A percentile compares a stretch with the other conserved stretches of the same genome.
These are phyloP conservation scores for Poecilia latipinna DNA, from an alignment of 2,113 vertebrate genomes.

Conservation along the genomic window DNA sequence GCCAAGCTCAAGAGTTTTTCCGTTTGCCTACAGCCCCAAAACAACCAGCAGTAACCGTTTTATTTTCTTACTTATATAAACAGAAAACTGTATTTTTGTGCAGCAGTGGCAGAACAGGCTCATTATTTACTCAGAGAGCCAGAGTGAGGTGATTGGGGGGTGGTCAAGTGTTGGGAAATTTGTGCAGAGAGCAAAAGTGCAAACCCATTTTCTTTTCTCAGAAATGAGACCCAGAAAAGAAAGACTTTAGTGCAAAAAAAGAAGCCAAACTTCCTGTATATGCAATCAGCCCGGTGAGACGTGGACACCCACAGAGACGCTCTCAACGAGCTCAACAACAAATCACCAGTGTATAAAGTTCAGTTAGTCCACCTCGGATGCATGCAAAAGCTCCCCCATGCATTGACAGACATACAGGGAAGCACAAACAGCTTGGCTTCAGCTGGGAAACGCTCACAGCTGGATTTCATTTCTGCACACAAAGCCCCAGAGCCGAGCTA, in stretches of 20 bases:
- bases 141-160: constrained; percentile 41
- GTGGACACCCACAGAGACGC: constrained; percentile 30
- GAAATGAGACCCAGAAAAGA: constrained; percentile 32
- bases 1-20: constrained; percentile 24
- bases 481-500: constrained; percentile 43
- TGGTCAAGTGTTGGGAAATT: constrained; percentile 26
- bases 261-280: constrained; percentile 81
- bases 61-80: too few relatives aligned
- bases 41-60: neutral
- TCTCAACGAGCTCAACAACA: constrained; percentile 26
- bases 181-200: constrained; percentile 62
- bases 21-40: constrained; percentile 16
- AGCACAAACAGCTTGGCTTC: constrained; percentile 42
- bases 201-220: neutral
- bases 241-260: constrained; percentile 44
- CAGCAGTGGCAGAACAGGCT: constrained; percentile 30
- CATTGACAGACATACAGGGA: constrained; percentile 48
- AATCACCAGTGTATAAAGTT: constrained; percentile 43
- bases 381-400: constrained; percentile 77
- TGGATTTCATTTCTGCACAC: neutral
- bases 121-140: neutral
- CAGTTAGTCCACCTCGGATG: constrained; percentile 56
- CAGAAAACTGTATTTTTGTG: constrained; percentile 21
- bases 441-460: neutral
- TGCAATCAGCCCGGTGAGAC: constrained; percentile 68